Base-by-base conservation (phyloP, 64 coral and sea anemone genomes). In the Dendronephthya gigantea region DNA sequence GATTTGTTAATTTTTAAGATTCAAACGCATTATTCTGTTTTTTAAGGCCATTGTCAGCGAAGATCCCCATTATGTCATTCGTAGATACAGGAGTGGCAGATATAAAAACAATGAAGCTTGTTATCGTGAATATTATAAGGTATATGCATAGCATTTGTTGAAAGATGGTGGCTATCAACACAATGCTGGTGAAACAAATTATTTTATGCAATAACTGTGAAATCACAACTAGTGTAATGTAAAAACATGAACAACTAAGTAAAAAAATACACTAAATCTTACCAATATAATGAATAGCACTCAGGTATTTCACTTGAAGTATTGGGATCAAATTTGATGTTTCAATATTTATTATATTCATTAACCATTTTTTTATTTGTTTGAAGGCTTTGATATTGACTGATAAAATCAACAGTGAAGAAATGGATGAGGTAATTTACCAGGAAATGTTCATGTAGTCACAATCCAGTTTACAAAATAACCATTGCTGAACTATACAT, bases 21-120 rank as follows among this genome's bases (percentile, higher is more conserved):
- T 28, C 16, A 50, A n/a, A 6, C 22, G 14, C 62, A 11, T 17
- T 66, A 28, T 65, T 83, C 17, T 52, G 40, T 39, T 82, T 28
- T 81, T 62, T 45, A 19, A 97, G 94, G 94, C 84, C 15, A 91
- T 97, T 50, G 94, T 97, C 14, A 81, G 39, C 27, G 91, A 97
- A 43, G 94, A 97, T 47, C 92, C 94, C 2, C 84, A 91, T 31
- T 97, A 97, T 91, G 94, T 97, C 1, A 89, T 97, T 7, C 85
- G 90, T 69, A 91, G 94, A 87, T 97, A 97, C 82, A 92, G 93
- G 55, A 97, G 94, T 88, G 87, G 94, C n/a, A 92, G 74, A 35
- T 97, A 97, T 88, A 91, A 91, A 30, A 81, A 83, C 36, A 88
- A 93, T 55, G 89, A 93, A 22, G 83, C 91, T 82, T 81, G 82